Evolutionary conservation across 2,888 invertebrate species (phyloP).

Genomic region (Nymphalis c-album): DNA sequence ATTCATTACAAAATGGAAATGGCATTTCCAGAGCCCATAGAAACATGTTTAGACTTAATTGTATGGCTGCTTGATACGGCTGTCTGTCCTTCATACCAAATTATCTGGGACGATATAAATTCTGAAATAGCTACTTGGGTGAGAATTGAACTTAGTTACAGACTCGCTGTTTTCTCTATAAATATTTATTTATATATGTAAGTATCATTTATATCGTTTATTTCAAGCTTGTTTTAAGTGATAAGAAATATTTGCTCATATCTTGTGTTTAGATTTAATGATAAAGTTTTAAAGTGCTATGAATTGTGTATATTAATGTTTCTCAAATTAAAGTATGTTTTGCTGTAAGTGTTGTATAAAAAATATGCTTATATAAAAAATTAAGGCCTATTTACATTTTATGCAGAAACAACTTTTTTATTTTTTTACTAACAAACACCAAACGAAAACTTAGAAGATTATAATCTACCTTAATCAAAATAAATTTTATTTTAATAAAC

Average conservation of each 20-base stretch:
- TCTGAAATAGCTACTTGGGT: background rate
- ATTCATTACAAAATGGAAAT: conserved; percentile 11
- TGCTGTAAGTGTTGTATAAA: background rate
- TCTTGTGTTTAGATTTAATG: too few relatives aligned
- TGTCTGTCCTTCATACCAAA: conserved; percentile 16
- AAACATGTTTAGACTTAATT: conserved; percentile 23
- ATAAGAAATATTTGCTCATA: background rate
- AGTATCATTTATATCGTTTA: background rate
- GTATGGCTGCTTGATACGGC: conserved; percentile 11
- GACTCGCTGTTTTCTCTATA: background rate
- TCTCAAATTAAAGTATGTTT: background rate
- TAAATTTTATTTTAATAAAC: conserved; percentile 4
- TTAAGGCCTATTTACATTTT: background rate
- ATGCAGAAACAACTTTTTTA: too few relatives aligned
- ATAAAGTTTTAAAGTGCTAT: too few relatives aligned
- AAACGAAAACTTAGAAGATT: background rate
- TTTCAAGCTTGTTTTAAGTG: background rate
- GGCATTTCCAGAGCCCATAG: conserved; percentile 11
- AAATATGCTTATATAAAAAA: background rate
- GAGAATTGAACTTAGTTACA: background rate
- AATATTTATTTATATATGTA: background rate
- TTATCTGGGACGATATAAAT: conserved; percentile 2
- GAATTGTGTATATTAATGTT: background rate
- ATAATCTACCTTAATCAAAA: background rate
- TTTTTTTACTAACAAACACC: too few relatives aligned